A percentile compares a stretch with the other conserved stretches of the same genome.
phyloP scores from a whole-genome alignment of 2,113 vertebrate species.

The Nothobranchius kuhntae region DNA sequence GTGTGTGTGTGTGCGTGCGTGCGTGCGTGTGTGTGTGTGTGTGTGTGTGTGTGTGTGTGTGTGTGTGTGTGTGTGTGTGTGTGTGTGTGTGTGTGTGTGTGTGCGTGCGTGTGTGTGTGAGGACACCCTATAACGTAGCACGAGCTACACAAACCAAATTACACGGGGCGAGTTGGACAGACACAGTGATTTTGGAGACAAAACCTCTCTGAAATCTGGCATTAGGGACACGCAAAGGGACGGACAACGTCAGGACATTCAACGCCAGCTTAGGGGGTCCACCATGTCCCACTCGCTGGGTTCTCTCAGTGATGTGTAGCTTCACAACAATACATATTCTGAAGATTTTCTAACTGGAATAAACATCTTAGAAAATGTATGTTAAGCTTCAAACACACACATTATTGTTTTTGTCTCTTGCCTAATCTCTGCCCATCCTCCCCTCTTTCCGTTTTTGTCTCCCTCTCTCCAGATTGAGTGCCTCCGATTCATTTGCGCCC shows the following conservation, averaged over 20 bases:
- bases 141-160: constrained; percentile 75
- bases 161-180: constrained; percentile 74
- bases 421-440: not conserved
- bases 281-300: no score
- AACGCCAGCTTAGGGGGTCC: constrained; percentile 62
- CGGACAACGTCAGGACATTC: constrained; percentile 55
- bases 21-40: constrained; percentile 24
- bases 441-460: constrained; percentile 34
- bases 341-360: not conserved
- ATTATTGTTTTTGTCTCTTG: constrained; percentile 11
- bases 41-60: constrained; percentile 29
- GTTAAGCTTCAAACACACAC: not conserved
- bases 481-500: constrained; percentile 67
- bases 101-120: constrained; percentile 19
- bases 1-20: constrained; percentile 21
- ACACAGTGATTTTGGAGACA: constrained; percentile 79
- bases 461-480: constrained; percentile 73
- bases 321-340: not conserved
- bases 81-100: constrained; percentile 24
- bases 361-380: not conserved
- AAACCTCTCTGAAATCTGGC: constrained; percentile 74
- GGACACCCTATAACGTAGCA: constrained; percentile 54
- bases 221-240: constrained; percentile 59
- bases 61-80: constrained; percentile 19
- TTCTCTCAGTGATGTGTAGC: not conserved